Percentiles rank a stretch among this genome's conserved stretches.
These are phyloP conservation scores for Platycercus adscitus DNA, from an alignment of 2,113 vertebrate genomes.

Conservation along the genomic window DNA sequence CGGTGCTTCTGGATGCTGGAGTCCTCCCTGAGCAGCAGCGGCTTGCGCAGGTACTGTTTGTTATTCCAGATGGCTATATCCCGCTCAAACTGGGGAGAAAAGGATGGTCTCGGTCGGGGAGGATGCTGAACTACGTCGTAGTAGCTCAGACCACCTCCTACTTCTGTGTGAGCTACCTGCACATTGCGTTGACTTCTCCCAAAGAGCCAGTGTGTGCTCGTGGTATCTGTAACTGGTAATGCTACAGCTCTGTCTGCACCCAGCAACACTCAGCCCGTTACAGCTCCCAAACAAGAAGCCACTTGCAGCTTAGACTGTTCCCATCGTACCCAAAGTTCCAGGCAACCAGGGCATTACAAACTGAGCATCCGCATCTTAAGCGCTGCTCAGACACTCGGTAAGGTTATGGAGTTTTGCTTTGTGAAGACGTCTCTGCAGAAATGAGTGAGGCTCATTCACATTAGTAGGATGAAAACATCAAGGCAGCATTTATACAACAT, in stretches of 20 bases:
- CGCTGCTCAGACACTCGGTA: neutral
- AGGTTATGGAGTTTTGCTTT: neutral
- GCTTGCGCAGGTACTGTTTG: conserved; percentile 81
- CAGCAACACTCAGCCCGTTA: rapidly evolving
- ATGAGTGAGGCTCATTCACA: neutral
- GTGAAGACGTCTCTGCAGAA: neutral
- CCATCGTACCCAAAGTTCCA: neutral
- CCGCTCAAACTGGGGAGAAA: conserved; percentile 79
- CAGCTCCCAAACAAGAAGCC: neutral
- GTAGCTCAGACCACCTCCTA: neutral
- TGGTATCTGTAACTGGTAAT: neutral
- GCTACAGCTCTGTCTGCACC: neutral
- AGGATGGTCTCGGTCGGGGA: neutral
- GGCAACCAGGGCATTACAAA: neutral
- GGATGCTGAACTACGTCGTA: neutral
- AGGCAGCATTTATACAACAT: neutral
- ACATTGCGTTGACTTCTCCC: neutral
- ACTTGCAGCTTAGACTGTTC: neutral
- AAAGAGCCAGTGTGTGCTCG: rapidly evolving
- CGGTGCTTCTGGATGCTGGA: conserved; percentile 79
- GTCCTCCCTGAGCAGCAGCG: conserved; percentile 83
- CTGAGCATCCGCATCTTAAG: neutral
- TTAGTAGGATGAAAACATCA: neutral
- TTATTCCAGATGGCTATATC: conserved; percentile 90
- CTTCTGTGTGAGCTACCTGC: neutral